Evolutionary conservation across 2,797 vertebrate genomes (phyloP).

Genomic region (Melanotaenia nigrans): DNA sequence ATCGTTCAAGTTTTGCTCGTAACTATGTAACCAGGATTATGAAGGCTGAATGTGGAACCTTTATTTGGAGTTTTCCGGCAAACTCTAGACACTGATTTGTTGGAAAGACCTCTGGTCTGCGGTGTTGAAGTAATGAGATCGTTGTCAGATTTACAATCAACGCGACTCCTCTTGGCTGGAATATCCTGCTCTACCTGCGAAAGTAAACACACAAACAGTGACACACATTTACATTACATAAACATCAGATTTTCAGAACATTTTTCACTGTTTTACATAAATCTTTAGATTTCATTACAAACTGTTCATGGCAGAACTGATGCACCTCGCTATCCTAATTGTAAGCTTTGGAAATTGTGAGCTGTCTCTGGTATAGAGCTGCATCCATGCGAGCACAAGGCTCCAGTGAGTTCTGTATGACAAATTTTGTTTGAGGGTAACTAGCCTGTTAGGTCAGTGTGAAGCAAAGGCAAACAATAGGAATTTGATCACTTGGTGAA

Average conservation of each 20-base stretch:
- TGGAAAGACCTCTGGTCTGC: constrained; percentile 89
- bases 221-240: neutral
- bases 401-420: neutral
- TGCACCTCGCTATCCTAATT: too few species aligned
- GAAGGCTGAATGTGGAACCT: constrained; percentile 78
- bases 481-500: neutral
- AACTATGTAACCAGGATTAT: neutral
- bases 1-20: neutral
- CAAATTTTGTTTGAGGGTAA: neutral
- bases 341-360: neutral
- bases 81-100: constrained; percentile 89
- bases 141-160: constrained; percentile 91
- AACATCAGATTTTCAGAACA: too few species aligned
- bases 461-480: neutral
- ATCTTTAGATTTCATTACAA: neutral
- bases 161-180: constrained; percentile 93
- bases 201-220: constrained; percentile 2
- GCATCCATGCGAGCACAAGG: neutral
- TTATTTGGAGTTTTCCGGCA: constrained; percentile 93
- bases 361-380: neutral
- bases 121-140: constrained; percentile 94
- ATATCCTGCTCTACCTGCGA: constrained; percentile 95
- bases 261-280: neutral
- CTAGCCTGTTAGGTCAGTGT: neutral
- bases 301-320: neutral